Evolutionary conservation across 2,888 invertebrate genomes (phyloP), one percentile per base, ranked within the genome.

Genomic region (Cryptus armator): DNA sequence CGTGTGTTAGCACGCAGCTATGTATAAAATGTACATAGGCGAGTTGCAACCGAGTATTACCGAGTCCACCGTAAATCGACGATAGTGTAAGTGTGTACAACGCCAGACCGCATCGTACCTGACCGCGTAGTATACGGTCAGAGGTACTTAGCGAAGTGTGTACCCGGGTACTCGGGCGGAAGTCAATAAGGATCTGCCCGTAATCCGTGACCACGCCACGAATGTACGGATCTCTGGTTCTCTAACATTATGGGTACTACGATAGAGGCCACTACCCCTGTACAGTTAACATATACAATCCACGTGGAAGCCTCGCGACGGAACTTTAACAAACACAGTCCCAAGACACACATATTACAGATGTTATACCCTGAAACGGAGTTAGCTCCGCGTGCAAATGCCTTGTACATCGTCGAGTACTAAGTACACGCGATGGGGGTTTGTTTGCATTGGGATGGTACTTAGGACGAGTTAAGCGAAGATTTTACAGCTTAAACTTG

Each of bases 121-220:
- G 76, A 66, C 66, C 72, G 75, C 80, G 62, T 46, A 37, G 59
- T 71, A 68, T 83, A 80, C 74, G 71, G 71, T 64, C 48, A 83
- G 82, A 80, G 37, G 82, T 85, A 82, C 84, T 85, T 81, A 78
- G 85, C 67, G 71, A 72, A 82, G 85, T 85, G 82, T 86, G 85
- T 85, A 83, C 72, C 76, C 56, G 85, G 79, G 68, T 80, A 72
- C 75, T 78, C 74, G 80, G 46, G 71, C 85, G 86, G 83, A 86
- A 85, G 86, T 86, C 85, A 86, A 85, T 86, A 85, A 85, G 85
- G 83, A 83, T 86, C 86, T 62, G 80, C 83, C 74, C 70, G 86
- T 85, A 85, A 86, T 86, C 82, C 86, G 80, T 85, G 81, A 80
- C 82, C 85, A 72, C 80, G 74, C 80, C 74, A 64, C 82, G 67